Evolutionary conservation across 2,797 vertebrate species (phyloP).

Genomic region (Eulemur mongoz): DNA sequence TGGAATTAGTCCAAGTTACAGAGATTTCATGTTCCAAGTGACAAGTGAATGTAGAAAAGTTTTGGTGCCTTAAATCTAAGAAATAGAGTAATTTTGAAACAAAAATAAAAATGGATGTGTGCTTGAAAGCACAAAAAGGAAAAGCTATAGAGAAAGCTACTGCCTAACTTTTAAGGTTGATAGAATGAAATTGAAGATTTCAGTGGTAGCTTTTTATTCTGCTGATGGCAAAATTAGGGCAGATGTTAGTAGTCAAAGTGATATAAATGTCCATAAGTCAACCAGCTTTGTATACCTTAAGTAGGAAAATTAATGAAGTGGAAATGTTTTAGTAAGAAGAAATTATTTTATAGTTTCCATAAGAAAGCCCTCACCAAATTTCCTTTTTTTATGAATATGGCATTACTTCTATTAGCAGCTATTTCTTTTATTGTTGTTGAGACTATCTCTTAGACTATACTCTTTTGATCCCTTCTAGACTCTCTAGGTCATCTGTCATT

Average conservation of each 20-base stretch:
- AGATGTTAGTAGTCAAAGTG: neutral
- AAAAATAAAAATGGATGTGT: neutral
- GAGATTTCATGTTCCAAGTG: neutral
- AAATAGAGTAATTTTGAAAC: neutral
- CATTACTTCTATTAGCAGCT: neutral
- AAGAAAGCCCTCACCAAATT: neutral
- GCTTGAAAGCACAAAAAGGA: neutral
- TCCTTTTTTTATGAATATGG: neutral
- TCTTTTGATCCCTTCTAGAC: neutral
- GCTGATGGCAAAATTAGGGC: neutral
- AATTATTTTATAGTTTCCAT: neutral
- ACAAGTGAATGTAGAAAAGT: neutral
- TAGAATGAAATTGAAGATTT: neutral
- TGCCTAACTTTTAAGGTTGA: neutral
- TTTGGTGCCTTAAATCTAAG: neutral
- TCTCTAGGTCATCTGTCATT: neutral
- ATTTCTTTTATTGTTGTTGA: neutral
- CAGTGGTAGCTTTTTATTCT: neutral
- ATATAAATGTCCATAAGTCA: neutral
- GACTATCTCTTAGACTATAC: neutral
- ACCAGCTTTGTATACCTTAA: neutral
- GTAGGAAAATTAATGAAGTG: neutral
- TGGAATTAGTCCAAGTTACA: neutral
- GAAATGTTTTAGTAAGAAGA: neutral
- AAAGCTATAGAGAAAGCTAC: neutral